These are phyloP conservation scores for Sycophila texana DNA, from an alignment of 2,888 invertebrate species.

Conservation along the genomic window DNA sequence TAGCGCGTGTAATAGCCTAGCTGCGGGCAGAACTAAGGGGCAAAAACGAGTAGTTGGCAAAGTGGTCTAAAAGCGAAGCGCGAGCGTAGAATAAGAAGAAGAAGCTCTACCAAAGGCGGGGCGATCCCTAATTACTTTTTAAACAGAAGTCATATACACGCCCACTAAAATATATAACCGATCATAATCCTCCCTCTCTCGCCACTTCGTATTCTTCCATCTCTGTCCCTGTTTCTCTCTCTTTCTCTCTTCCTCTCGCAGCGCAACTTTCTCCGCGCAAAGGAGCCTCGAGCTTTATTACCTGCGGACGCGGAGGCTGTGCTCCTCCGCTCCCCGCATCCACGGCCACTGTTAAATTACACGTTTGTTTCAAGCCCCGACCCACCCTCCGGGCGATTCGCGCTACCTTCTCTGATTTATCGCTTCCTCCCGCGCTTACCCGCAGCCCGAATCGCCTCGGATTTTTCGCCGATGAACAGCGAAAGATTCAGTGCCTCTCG, in stretches of 20 bases:
- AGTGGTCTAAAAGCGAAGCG: constrained; percentile 2
- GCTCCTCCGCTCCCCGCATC: constrained; percentile 33
- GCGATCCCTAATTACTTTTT: constrained; percentile 73
- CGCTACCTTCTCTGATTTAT: constrained; percentile 65
- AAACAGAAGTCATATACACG: constrained; percentile 73
- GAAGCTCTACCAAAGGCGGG: constrained; percentile 72
- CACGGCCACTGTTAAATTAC: constrained; percentile 73
- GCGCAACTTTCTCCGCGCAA: constrained; percentile 12
- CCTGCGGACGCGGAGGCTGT: constrained; percentile 61
- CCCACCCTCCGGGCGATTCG: constrained; percentile 60
- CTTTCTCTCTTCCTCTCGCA: neutral
- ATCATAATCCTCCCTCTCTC: constrained; percentile 67
- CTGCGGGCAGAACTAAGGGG: constrained; percentile 11
- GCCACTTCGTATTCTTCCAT: constrained; percentile 52
- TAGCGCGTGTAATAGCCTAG: neutral
- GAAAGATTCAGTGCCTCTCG: too few relatives aligned
- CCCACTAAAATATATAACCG: constrained; percentile 72
- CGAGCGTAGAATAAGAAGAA: constrained; percentile 39
- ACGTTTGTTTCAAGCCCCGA: constrained; percentile 70
- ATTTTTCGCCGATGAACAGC: neutral
- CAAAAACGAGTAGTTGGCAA: constrained; percentile 35
- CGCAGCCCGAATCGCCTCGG: constrained; percentile 1
- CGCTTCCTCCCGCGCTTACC: constrained; percentile 51
- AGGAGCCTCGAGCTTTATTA: constrained; percentile 26
- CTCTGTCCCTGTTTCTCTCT: constrained; percentile 37